These are phyloP conservation scores for Zapus hudsonius DNA, from an alignment of 2,113 vertebrate species.

Conservation along the genomic window DNA sequence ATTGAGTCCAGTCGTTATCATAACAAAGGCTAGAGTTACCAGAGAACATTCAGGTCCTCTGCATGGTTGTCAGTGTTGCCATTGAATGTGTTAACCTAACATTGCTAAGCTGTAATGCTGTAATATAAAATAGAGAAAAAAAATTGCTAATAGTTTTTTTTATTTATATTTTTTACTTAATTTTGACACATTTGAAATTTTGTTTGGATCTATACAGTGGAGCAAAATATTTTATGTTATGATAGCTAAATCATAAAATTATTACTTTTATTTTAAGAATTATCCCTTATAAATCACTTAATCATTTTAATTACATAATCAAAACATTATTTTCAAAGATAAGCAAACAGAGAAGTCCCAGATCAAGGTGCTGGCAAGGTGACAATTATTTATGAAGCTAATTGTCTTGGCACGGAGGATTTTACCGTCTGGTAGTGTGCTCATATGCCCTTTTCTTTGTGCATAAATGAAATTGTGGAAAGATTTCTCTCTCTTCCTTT, in stretches of 20 bases:
- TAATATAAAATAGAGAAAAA: constrained; percentile 38
- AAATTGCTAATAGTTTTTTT: not conserved
- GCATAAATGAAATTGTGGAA: not conserved
- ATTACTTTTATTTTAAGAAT: too few relatives aligned
- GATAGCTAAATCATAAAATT: not conserved
- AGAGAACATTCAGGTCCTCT: too few relatives aligned
- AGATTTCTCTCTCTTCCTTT: not conserved
- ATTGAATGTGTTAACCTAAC: constrained; percentile 37
- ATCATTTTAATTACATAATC: not conserved
- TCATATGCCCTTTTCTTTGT: not conserved
- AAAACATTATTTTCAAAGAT: not conserved
- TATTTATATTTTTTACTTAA: not conserved
- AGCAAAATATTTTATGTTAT: not conserved
- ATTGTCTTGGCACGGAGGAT: too few relatives aligned
- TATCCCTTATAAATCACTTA: too few relatives aligned
- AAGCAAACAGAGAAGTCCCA: not conserved
- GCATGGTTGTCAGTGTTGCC: too few relatives aligned
- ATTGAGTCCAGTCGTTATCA: not conserved
- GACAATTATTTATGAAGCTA: too few relatives aligned
- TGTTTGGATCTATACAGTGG: not conserved
- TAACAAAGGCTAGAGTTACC: not conserved
- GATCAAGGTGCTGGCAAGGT: not conserved
- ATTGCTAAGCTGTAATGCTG: not conserved
- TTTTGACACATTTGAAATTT: not conserved
- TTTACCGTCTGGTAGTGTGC: not conserved